Percentiles rank a stretch among this genome's conserved stretches.
Evolutionary conservation across 1,140 invertebrate species (phyloP).

Genomic region (Drosophila ananassae): DNA sequence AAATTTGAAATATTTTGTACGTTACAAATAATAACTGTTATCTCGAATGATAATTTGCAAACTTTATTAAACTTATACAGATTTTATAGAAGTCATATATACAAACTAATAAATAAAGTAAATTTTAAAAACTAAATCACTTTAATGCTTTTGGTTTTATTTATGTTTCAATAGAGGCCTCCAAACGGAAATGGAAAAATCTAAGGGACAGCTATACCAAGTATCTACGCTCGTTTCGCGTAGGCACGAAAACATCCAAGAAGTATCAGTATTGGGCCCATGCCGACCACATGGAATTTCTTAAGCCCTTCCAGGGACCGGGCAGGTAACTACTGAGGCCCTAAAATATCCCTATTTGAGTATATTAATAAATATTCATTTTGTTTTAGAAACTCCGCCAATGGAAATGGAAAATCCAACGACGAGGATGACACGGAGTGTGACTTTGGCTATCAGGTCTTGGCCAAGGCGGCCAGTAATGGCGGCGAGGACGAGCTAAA

Average conservation of each 20-base stretch:
- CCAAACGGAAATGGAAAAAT: conserved; percentile 83
- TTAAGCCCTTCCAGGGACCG: conserved; percentile 80
- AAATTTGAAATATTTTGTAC: too few species aligned
- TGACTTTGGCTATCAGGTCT: conserved; percentile 79
- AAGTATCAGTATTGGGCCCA: conserved; percentile 83
- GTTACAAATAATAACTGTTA: too few species aligned
- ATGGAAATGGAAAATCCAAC: conserved; percentile 70
- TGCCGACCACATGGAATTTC: conserved; percentile 83
- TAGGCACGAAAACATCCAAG: conserved; percentile 82
- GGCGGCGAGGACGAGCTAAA: conserved; percentile 71
- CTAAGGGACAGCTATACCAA: conserved; percentile 83
- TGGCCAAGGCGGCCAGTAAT: conserved; percentile 72
- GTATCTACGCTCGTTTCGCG: conserved; percentile 80
- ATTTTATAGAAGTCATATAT: too few species aligned
- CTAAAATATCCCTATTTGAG: neutral
- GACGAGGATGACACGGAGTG: conserved; percentile 81
- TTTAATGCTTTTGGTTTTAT: too few species aligned
- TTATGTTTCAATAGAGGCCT: conserved; percentile 66
- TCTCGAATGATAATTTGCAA: too few species aligned
- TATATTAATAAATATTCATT: neutral
- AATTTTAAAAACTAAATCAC: too few species aligned
- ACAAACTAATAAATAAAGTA: too few species aligned
- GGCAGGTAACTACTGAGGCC: conserved; percentile 56
- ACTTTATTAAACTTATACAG: too few species aligned
- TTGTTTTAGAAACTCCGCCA: conserved; percentile 58